Evolutionary conservation across 2,888 invertebrate species (phyloP), one percentile per base, ranked within the genome.

Genomic region (Odontocolon sp.): DNA sequence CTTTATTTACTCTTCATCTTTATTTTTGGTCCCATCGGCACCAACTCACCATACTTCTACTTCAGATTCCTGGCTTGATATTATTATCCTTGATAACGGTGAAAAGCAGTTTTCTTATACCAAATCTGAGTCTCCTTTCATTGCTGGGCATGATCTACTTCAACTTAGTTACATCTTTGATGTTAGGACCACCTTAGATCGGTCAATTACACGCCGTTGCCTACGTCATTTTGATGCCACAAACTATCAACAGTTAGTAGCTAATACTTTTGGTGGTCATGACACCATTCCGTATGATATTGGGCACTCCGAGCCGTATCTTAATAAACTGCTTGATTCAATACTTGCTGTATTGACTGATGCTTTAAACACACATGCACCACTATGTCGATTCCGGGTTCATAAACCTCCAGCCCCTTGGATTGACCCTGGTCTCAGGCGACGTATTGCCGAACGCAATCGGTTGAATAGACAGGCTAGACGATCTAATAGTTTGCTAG

Each of bases 41-140:
- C 26, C 68, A 0, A 45, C 68, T 9, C 31, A 16, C 8, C 68
- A 68, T 3, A 68, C 68, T 31, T 3, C 11, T 2, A 42, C 1
- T 8, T 16, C 2, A 1, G 42, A 42, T 2, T 16, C 42, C 1
- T 5, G 3, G 3, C 18, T 42, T 1, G 68, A 68, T 9, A 26
- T 68, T 0, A 11, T 45, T 5, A 31, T 68, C 0, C 38, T 57
- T 4, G 68, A 68, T 9, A 9, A 21, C n/a, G 0, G 0, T 4
- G 9, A 14, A 0, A 68, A 68, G 11, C 9, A 23, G 2, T 1
- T 1, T 0, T 0, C 4, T 2, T 38, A 21, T 5, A 3, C 2
- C 5, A 56, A 68, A 8, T 40, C 40, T 0, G 36, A 52, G n/a
- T n/a, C 9, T 0, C 67, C 67, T 0, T 67, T 54, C 11, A 67